Percentiles rank a stretch among this genome's conserved stretches.
phyloP scores from a whole-genome alignment of 2,113 vertebrate genomes.

The Tenebrosternarchus preto region DNA sequence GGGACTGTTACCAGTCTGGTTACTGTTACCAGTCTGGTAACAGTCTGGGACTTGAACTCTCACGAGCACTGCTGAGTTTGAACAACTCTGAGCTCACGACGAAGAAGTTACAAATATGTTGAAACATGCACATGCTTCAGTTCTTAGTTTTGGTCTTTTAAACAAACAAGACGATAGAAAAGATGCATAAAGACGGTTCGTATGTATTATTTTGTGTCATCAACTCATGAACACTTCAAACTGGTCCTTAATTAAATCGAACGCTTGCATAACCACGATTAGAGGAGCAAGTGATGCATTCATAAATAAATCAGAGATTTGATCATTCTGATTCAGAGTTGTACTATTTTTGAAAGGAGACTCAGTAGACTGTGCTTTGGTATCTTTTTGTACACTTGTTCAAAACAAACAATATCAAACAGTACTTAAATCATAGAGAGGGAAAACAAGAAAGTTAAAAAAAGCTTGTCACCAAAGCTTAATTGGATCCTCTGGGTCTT shows the following conservation, averaged over 20 bases:
- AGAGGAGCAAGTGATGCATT: neutral
- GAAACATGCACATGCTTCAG: neutral
- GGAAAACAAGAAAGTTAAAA: conserved; percentile 48
- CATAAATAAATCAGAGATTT: conserved; percentile 4
- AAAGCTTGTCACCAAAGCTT: conserved; percentile 67
- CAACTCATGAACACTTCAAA: neutral
- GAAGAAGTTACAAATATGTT: neutral
- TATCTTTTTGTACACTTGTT: neutral
- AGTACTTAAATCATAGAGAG: neutral
- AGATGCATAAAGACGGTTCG: too few relatives aligned
- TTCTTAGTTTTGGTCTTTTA: neutral
- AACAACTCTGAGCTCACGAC: neutral
- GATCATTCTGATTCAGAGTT: neutral
- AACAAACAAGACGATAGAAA: neutral
- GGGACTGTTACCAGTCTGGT: too few relatives aligned
- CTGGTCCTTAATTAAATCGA: neutral
- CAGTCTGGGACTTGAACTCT: too few relatives aligned
- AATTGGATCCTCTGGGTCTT: conserved; percentile 64
- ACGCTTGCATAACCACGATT: neutral
- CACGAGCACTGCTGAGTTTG: too few relatives aligned
- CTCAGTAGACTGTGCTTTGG: neutral
- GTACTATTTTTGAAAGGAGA: neutral
- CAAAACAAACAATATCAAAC: conserved; percentile 1
- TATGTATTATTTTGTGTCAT: neutral
- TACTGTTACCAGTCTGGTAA: too few relatives aligned